These are phyloP conservation scores for Tachyglossus aculeatus DNA, from an alignment of 2,797 vertebrate genomes.

Conservation along the genomic window DNA sequence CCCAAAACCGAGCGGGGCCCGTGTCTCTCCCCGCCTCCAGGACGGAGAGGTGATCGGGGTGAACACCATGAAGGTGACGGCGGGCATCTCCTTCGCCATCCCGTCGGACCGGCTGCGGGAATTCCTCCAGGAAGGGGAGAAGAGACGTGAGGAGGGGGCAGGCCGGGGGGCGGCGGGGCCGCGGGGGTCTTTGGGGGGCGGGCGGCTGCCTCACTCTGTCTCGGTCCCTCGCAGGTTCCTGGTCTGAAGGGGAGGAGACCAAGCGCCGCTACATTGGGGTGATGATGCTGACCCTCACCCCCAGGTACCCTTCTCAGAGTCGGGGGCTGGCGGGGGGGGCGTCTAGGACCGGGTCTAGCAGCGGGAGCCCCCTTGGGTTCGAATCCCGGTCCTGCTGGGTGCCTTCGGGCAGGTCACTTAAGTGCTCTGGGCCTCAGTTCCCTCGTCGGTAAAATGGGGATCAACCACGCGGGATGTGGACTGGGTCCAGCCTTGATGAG, in stretches of 20 bases:
- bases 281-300: slow-evolving; percentile 93
- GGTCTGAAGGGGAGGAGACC: slow-evolving; percentile 73
- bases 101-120: slow-evolving; percentile 87
- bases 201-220: background rate
- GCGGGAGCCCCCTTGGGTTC: background rate
- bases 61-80: slow-evolving; percentile 97
- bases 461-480: too few relatives aligned
- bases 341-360: too few relatives aligned
- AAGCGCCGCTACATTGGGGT: slow-evolving; percentile 93
- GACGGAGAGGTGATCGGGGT: slow-evolving; percentile 97
- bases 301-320: slow-evolving; percentile 76
- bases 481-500: too few relatives aligned
- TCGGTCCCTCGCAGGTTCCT: slow-evolving; percentile 74
- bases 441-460: too few relatives aligned
- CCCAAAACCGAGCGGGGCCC: too few relatives aligned
- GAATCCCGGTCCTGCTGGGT: too few relatives aligned
- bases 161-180: background rate
- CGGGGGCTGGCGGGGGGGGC: background rate
- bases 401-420: background rate
- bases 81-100: slow-evolving; percentile 97
- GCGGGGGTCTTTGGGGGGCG: background rate
- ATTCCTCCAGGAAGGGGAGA: slow-evolving; percentile 85
- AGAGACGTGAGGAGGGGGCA: slow-evolving; percentile 52
- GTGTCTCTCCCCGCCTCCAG: slow-evolving; percentile 67
- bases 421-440: too few relatives aligned